Base-by-base conservation (phyloP, 2,888 invertebrate species). In the Heliconius sara region DNA sequence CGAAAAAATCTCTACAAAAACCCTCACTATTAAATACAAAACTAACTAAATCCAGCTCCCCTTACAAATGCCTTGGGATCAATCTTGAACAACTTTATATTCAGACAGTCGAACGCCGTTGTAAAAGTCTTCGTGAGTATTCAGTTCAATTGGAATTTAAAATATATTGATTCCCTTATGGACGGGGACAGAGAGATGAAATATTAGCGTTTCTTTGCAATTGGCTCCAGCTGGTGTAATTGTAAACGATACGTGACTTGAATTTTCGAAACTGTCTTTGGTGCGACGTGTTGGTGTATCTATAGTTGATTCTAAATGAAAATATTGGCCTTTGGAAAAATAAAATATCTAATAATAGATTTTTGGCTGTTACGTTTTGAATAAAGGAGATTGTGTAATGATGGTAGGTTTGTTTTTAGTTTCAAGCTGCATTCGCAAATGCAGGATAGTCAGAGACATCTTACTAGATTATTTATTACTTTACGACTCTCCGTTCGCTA, bases 171-270 rank as follows among this genome's bases (percentile, higher is more conserved):
- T 91, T 93, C 91, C 90, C 90, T 88, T 87, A 90, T 89, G 91
- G 90, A 87, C 86, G 84, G 79, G 83, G 83, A 83, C 80, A 78
- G 77, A 84, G 83, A 85, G 88, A 92, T 93, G 91, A 92, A 92
- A 93, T 92, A 92, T 91, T 91, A 91, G 91, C 89, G 87, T 87
- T 87, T 93, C 92, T 92, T 91, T 91, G 90, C 91, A 89, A 93
- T 94, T 93, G 93, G 84, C 85, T 88, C 89, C 93, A 94, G 93
- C 94, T 94, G 94, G 87, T 90, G 92, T 95, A 94, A 95, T 77
- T 77, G 75, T 71, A 94, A 91, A 84, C 86, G 88, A 88, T 85
- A 95, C 94, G 95, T 95, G 94, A 93, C 93, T 85, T 75, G 84
- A 79, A 80, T 79, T 43, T 16, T 68, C 43, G 30, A 47, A 66